Base-by-base conservation (phyloP, 2,888 invertebrate genomes). In the Trichopoda pennipes region DNA sequence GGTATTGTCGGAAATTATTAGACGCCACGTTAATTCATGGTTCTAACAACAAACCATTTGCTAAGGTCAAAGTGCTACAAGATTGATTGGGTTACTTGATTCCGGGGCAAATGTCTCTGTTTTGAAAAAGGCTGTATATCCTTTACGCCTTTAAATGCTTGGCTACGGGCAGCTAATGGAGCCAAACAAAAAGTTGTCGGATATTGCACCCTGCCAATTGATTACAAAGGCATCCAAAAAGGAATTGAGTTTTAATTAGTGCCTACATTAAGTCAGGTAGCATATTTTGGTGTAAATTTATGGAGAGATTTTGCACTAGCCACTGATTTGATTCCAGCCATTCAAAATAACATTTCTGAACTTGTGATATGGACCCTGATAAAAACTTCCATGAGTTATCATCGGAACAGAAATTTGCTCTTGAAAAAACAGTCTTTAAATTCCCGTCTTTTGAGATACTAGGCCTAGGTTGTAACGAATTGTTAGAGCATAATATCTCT, bases 241-340 rank as follows among this genome's bases (percentile, higher is more conserved):
- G n/a, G n/a, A n/a, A n/a, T n/a, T n/a, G n/a, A n/a, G n/a, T n/a
- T n/a, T n/a, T n/a, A n/a, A n/a, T n/a, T n/a, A n/a, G n/a, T n/a
- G n/a, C n/a, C n/a, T n/a, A n/a, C n/a, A n/a, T n/a, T n/a, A n/a
- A n/a, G 14, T 19, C 60, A 60, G 23, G 3, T 16, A 1, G 60
- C 60, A 4, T 60, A 42, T 16, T 60, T 60, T 3, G 60, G 60
- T 0, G 44, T 16, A 9, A 42, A 60, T 42, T 60, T 60, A 23
- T 42, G 42, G 60, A 14, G 21, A 0, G 42, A 42, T 2, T 60
- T 60, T 42, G 42, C 60, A 2, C 16, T 60, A 0, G 60, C 60
- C 6, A 21, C 60, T 0, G 42, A 60, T 8, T 44, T 60, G n/a
- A 21, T 60, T 9, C 60, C 60, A n/a, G n/a, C n/a, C n/a, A n/a